phyloP scores from a whole-genome alignment of 2,797 vertebrate species.

The Tachyglossus aculeatus region DNA sequence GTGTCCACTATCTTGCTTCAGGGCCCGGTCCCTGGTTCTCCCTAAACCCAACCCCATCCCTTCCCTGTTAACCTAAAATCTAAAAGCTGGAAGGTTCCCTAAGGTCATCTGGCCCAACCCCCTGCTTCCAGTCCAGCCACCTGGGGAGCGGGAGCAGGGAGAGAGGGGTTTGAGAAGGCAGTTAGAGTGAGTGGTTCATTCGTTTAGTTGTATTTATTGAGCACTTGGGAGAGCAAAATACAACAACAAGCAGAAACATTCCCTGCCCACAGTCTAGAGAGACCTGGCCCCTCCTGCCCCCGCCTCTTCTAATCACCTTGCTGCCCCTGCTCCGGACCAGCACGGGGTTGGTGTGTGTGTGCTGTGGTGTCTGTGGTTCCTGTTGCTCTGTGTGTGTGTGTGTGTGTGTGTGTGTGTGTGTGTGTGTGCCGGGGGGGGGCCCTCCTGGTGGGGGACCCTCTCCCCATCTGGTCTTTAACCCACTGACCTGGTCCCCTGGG shows the following conservation, averaged over 20 bases:
- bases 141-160: background rate
- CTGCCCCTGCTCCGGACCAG: slow-evolving; percentile 17
- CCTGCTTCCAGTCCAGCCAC: background rate
- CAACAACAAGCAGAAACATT: no score
- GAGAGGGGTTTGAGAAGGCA: no score
- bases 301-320: slow-evolving; percentile 61
- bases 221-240: no score
- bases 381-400: slow-evolving; percentile 46
- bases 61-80: background rate
- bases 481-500: no score
- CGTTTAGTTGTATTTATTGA: no score
- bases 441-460: no score
- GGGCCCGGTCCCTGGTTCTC: no score
- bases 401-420: no score
- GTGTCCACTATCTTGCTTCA: no score
- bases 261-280: no score
- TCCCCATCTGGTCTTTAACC: no score
- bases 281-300: background rate
- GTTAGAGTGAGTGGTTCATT: background rate
- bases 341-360: slow-evolving; percentile 39
- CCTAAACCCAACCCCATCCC: background rate
- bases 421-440: no score
- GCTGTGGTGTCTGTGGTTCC: slow-evolving; percentile 37
- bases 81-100: background rate
- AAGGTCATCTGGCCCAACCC: background rate